A percentile compares a stretch with the other conserved stretches of the same genome.
These are phyloP conservation scores for Hydropsyche tenuis DNA, from an alignment of 1,140 invertebrate species.

Conservation along the genomic window DNA sequence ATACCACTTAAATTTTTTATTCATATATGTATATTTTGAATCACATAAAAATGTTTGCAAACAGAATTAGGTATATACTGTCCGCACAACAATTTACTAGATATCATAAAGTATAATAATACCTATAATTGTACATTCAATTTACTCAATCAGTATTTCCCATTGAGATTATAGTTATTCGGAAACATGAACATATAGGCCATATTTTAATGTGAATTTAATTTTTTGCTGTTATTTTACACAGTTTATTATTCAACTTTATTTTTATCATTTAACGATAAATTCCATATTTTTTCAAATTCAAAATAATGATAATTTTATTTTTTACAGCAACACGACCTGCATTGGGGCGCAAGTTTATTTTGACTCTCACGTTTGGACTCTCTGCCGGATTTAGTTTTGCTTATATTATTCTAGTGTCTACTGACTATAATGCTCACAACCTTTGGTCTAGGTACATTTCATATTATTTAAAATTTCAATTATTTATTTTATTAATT, in stretches of 20 bases:
- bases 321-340: constrained; percentile 56
- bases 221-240: no score
- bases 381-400: constrained; percentile 63
- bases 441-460: constrained; percentile 37
- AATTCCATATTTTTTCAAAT: no score
- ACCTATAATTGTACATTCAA: neutral
- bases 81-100: no score
- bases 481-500: constrained; percentile 3
- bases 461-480: constrained; percentile 16
- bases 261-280: no score
- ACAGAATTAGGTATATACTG: no score
- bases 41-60: no score
- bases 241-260: no score
- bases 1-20: no score
- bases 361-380: constrained; percentile 62
- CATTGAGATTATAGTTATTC: neutral
- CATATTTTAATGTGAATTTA: no score
- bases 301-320: no score
- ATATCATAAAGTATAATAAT: neutral
- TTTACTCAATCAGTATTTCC: neutral
- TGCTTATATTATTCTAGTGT: constrained; percentile 61
- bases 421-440: constrained; percentile 52
- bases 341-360: constrained; percentile 61
- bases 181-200: no score
- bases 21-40: no score